Base-by-base conservation (phyloP, 1,140 invertebrate species). In the Drosophila truncata region DNA sequence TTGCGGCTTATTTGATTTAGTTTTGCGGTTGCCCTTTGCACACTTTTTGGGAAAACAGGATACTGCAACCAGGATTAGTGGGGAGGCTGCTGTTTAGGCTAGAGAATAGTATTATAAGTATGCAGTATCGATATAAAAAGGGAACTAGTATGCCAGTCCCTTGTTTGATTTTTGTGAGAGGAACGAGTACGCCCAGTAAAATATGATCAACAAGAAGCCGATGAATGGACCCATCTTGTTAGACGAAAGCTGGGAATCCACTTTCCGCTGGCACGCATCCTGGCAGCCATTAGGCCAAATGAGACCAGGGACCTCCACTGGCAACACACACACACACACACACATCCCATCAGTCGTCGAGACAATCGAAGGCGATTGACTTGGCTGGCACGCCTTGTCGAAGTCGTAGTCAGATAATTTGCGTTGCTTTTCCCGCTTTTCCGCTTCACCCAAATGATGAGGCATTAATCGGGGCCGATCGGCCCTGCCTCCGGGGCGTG, bases 401-500 rank as follows among this genome's bases (percentile, higher is more conserved):
- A 62, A 74, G 80, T 71, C 35, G 59, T 11, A 37, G 33, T 67
- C 29, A 50, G 64, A 78, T 86, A 78, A 86, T 82, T 86, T 86
- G 72, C 58, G 47, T 44, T 10, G 66, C 47, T 64, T 37, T 54
- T 47, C 31, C 58, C 41, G 57, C 29, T 66, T 62, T 69, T 37
- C 37, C 47, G 33, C 20, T 25, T 23, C 31, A 35, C 27, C 52
- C 73, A 88, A 88, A 88, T 90, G 84, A 90, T 81, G 78, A 83
- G 61, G 78, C 85, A 88, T 84, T 84, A 90, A 84, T 88, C 81
- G 73, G 60, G 33, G 44, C 39, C 55, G 44, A 76, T 72, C 58
- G 77, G 82, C 49, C 69, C 85, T 54, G 77, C 80, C 85, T 78
- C 73, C 46, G 61, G 81, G 84, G 84, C 84, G 84, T 90, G 58